Evolutionary conservation across 2,797 vertebrate species (phyloP).

Genomic region (Streptopelia turtur): DNA sequence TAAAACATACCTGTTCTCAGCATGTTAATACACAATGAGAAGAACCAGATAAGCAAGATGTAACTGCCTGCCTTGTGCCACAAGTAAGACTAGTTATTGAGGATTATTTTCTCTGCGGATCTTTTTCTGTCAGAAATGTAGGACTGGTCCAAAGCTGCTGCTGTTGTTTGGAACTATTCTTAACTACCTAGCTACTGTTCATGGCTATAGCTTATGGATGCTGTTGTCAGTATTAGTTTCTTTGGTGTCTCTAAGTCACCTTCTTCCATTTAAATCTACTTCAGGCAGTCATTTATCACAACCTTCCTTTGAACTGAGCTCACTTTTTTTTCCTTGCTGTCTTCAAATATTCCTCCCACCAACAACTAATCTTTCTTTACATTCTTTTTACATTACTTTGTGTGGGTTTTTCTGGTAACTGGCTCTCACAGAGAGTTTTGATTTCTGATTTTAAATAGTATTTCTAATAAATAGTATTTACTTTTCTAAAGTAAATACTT

Average conservation of each 20-base stretch:
- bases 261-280: neutral
- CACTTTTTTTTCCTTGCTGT: neutral
- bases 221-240: neutral
- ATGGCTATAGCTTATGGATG: neutral
- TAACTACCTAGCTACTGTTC: neutral
- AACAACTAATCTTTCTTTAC: constrained; percentile 40
- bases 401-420: neutral
- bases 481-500: neutral
- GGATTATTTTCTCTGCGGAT: neutral
- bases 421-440: neutral
- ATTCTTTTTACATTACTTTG: constrained; percentile 10
- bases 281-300: neutral
- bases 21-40: neutral
- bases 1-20: neutral
- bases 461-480: constrained; percentile 18
- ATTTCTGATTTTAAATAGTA: constrained; percentile 6
- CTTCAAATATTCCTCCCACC: constrained; percentile 17
- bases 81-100: neutral
- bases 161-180: neutral
- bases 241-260: neutral
- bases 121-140: neutral
- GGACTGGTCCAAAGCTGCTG: neutral
- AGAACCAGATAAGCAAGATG: neutral
- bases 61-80: neutral
- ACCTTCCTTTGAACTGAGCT: neutral